Conservation (phyloP, 2,797 vertebrate genomes). For the Tragelaphus eurycerus region DNA sequence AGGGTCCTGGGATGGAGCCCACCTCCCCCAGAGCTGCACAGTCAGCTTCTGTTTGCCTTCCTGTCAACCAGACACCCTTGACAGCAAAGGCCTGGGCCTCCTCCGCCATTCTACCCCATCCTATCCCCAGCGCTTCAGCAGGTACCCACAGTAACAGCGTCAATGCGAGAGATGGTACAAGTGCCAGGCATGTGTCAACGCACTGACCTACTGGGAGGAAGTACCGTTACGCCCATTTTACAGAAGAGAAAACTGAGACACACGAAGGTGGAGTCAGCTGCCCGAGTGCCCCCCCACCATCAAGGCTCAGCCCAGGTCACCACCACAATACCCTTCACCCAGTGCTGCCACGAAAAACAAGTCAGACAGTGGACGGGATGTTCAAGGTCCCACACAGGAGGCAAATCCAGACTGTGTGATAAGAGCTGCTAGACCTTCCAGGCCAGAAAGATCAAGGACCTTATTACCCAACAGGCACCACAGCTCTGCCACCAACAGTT, state of each 20-base stretch:
- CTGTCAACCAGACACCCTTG: neutral
- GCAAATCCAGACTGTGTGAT: neutral
- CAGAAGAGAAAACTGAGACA: neutral
- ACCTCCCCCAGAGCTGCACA: neutral
- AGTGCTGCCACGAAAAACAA: fast-evolving
- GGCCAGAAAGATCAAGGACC: slow-evolving; percentile 4
- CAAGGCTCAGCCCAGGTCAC: neutral
- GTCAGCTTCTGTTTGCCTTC: neutral
- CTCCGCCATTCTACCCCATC: fast-evolving
- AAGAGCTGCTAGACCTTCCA: neutral
- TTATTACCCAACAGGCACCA: neutral
- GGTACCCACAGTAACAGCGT: neutral
- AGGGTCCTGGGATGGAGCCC: neutral
- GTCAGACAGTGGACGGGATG: neutral
- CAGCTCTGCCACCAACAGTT: neutral
- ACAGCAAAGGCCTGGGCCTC: neutral
- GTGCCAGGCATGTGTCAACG: neutral
- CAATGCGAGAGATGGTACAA: neutral
- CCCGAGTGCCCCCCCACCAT: neutral
- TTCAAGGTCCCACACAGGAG: neutral
- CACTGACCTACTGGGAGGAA: neutral
- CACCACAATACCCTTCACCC: neutral
- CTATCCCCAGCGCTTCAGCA: neutral
- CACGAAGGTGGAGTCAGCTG: too few species aligned
- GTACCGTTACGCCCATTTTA: neutral